Evolutionary conservation across 2,797 vertebrate genomes (phyloP), one percentile per base, ranked within the genome.

Genomic region (Melanotaenia nigrans): DNA sequence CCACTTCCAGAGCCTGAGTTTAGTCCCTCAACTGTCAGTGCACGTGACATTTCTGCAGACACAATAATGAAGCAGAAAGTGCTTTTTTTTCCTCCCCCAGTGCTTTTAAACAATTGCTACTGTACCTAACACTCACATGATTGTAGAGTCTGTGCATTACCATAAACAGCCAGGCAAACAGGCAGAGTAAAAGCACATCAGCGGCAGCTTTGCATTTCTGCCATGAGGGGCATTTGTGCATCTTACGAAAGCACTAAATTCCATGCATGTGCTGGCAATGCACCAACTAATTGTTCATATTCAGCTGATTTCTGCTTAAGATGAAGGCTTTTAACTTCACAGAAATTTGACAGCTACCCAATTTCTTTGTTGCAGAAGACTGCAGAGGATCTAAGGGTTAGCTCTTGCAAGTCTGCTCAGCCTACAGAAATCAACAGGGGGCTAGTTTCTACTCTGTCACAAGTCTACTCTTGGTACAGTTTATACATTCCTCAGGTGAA

Each of bases 31-130:
- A 79, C 84, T 77, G 75, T 80, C 71, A 80, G 84, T 33, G 56
- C 84, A 87, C 64, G 65, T 88, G 87, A 91, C 77, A 64, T 76
- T 80, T 76, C 78, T 57, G 56, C 83, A 79, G 85, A 83, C 60
- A 1, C 77, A 79, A 81, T 87, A 82, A 75, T 77, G 76, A 82
- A 78, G 79, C 74, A 79, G 64, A 87, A 72, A 76, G 71, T 69
- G 75, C 73, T 68, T 33, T 62, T 68, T 67, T 63, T 61, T 58
- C 47, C 47, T 49, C 61, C 62, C 58, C 55, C 65, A 81, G 70
- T 83, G 75, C 75, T 51, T 71, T 71, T 82, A 83, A 87, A 85
- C 85, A 82, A 77, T 76, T 77, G 14, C 20, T 70, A 70, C 71
- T 75, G 38, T 62, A 65, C 55, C 67, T 64, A 69, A 82, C 72